Conservation (phyloP, 2,113 vertebrate species). For the Pantherophis guttatus region DNA sequence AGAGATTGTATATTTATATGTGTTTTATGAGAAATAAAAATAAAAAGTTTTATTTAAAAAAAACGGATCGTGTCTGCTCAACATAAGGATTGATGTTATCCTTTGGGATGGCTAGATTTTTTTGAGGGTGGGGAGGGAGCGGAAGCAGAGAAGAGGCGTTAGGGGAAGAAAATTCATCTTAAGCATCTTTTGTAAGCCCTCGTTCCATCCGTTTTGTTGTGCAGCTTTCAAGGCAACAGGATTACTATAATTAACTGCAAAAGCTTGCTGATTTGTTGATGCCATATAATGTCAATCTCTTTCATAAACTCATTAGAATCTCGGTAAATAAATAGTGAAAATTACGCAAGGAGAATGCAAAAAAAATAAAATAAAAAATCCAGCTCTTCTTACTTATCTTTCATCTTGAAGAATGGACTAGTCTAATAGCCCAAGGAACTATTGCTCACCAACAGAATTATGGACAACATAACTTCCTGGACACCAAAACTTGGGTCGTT, state of each 20-base stretch:
- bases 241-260: slow-evolving; percentile 72
- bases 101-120: neutral
- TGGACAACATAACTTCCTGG: no score
- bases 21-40: no score
- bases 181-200: slow-evolving; percentile 53
- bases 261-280: slow-evolving; percentile 64
- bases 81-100: neutral
- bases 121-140: neutral
- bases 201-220: slow-evolving; percentile 60
- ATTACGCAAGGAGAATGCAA: slow-evolving; percentile 29
- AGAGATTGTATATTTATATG: no score
- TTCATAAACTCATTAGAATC: slow-evolving; percentile 60
- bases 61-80: neutral
- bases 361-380: neutral
- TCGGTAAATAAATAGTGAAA: slow-evolving; percentile 57
- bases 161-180: slow-evolving; percentile 8
- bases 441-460: no score
- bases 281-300: slow-evolving; percentile 63
- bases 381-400: neutral
- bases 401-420: neutral
- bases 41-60: neutral
- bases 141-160: neutral
- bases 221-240: slow-evolving; percentile 58
- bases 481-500: no score
- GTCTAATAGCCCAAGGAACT: no score